A percentile compares a stretch with the other conserved stretches of the same genome.
phyloP scores from a whole-genome alignment of 1,140 invertebrate species.

The Macrobrachium nipponense region DNA sequence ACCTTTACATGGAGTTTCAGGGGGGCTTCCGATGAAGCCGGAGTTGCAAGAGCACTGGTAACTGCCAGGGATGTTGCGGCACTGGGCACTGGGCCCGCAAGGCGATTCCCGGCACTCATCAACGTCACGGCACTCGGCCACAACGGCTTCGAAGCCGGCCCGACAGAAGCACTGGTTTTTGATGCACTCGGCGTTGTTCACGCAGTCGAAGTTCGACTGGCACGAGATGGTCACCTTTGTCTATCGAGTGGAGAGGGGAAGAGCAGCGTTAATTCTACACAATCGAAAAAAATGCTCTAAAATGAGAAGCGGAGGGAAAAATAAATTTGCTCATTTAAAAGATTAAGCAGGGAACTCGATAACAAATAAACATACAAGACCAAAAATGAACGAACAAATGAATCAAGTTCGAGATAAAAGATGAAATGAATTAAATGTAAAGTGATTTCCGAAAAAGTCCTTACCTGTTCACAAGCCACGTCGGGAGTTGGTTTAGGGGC shows the following conservation, averaged over 20 bases:
- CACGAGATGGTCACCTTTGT: conserved; percentile 88
- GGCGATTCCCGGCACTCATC: conserved; percentile 80
- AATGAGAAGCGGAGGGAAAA: no score
- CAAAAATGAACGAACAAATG: no score
- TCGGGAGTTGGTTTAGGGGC: conserved; percentile 82
- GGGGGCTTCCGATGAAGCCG: conserved; percentile 87
- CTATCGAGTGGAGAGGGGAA: conserved; percentile 29
- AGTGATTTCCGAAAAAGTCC: not conserved
- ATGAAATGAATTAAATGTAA: no score
- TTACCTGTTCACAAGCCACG: conserved; percentile 83
- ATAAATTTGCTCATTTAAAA: no score
- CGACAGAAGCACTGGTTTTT: conserved; percentile 91
- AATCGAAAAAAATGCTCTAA: no score
- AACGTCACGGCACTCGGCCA: conserved; percentile 73
- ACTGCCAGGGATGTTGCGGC: conserved; percentile 85
- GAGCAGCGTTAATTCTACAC: no score
- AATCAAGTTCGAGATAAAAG: no score
- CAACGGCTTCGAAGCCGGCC: conserved; percentile 84
- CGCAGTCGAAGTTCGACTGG: conserved; percentile 89
- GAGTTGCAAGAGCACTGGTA: conserved; percentile 89
- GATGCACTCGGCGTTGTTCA: conserved; percentile 90
- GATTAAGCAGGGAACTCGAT: no score
- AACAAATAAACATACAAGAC: no score
- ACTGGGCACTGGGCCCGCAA: conserved; percentile 85
- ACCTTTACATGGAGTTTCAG: conserved; percentile 82